Conservation (phyloP, 2,113 vertebrate species). For the Heterocephalus glaber region DNA sequence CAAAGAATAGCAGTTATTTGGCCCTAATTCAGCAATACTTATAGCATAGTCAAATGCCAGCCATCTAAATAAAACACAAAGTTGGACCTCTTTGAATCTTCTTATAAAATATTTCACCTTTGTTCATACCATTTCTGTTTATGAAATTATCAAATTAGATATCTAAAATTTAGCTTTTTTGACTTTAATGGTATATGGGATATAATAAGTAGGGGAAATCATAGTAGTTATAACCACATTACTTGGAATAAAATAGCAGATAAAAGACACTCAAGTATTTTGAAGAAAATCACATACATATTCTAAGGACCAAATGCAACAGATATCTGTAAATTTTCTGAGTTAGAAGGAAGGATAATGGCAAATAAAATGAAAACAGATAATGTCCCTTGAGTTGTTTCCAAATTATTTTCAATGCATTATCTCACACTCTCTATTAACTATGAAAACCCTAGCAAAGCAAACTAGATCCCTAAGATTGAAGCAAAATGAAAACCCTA, state of each 20-base stretch:
- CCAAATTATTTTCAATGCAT: background rate
- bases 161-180: background rate
- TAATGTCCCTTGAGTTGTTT: background rate
- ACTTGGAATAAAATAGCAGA: background rate
- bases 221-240: background rate
- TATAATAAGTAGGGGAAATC: background rate
- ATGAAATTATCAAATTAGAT: background rate
- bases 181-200: background rate
- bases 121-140: conserved; percentile 2
- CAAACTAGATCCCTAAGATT: background rate
- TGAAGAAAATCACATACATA: background rate
- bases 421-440: background rate
- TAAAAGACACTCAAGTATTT: background rate
- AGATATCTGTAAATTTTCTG: background rate
- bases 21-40: background rate
- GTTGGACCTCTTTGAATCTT: background rate
- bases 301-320: background rate
- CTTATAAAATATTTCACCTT: background rate
- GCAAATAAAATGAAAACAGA: conserved; percentile 38
- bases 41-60: background rate
- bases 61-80: background rate
- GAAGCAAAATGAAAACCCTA: conserved; percentile 15
- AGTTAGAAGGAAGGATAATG: background rate
- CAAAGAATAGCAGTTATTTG: conserved; percentile 8
- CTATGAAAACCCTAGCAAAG: background rate